Percentiles rank a stretch among this genome's conserved stretches.
phyloP scores from a whole-genome alignment of 2,888 invertebrate species.

The Conomelus anceps region DNA sequence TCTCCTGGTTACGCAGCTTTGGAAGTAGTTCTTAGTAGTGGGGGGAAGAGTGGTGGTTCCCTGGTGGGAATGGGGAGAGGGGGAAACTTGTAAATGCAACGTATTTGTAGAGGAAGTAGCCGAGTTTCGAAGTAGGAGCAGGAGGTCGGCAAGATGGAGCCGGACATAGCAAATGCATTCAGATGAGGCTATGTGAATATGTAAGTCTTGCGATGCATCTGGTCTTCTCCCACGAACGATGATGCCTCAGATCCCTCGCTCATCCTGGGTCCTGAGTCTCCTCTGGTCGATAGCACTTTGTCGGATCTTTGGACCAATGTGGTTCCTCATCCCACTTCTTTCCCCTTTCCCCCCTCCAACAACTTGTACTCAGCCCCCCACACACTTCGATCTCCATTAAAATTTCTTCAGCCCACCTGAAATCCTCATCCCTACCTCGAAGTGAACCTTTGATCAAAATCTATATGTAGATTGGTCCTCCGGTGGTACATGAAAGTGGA shows the following conservation, averaged over 20 bases:
- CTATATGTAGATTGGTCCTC: too few species aligned
- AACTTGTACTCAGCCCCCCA: background rate
- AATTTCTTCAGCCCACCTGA: background rate
- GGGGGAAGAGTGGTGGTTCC: too few species aligned
- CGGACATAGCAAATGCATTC: conserved; percentile 4
- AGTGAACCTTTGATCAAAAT: too few species aligned
- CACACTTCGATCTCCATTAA: background rate
- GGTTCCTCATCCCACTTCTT: background rate
- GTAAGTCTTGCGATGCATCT: background rate
- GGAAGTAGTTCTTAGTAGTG: too few species aligned
- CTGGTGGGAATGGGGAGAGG: too few species aligned
- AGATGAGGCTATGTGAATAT: conserved; percentile 2
- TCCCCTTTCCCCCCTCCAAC: background rate
- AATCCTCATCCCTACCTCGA: background rate
- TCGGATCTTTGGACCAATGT: background rate
- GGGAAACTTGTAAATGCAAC: too few species aligned
- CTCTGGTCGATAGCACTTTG: background rate
- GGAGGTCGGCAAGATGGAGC: background rate
- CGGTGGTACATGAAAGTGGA: too few species aligned
- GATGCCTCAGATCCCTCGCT: background rate
- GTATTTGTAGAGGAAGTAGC: background rate
- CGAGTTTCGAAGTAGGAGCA: background rate
- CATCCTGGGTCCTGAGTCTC: background rate
- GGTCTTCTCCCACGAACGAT: too few species aligned
- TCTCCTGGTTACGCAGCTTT: too few species aligned